Base-by-base conservation (phyloP, 2,113 vertebrate species). In the Polypterus bichir region DNA sequence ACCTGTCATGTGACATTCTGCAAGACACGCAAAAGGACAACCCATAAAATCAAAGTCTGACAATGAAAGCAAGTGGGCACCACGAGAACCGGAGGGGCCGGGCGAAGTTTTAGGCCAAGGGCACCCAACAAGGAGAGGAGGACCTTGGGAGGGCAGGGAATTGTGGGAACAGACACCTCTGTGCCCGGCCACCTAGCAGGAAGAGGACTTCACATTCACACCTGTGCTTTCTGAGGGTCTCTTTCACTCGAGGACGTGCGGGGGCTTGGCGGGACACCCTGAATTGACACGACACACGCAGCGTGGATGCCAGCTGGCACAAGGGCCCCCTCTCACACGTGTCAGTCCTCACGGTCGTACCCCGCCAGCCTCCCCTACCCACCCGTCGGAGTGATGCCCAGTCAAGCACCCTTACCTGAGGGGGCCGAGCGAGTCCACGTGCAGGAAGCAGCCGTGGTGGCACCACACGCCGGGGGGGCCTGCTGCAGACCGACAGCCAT, bases 351-450 rank as follows among this genome's bases (percentile, higher is more conserved):
- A 76, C 73, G 71, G 69, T 68, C 74, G n/a, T 53, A 75, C 56
- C 3, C 79, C 61, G 68, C 71, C 83, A 27, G 27, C 27, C 27
- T 27, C 27, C 2, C 2, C 27, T 27, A 27, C 27, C 27, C 2
- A 70, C 84, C 78, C 68, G 72, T 77, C 77, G 82, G 0, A 51
- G 64, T 60, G 58, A 66, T 64, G 74, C 81, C 78, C 76, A 74
- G 56, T 63, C 70, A 1, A 77, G 78, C 54, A 70, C 79, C 71
- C 9, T 78, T 84, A 63, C 82, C 78, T 56, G 87, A 83, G 3
- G 70, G 68, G 1, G 89, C 80, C 4, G 88, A 80, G 67, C 92
- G 91, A 0, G 88, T 86, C 68, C 89, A 76, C 5, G 81, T 80
- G 47, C 91, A 83, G 65, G 90, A 86, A 3, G 77, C 52, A 47